Base-by-base conservation (phyloP, 1,140 invertebrate species). In the Gonioctena quinquepunctata region DNA sequence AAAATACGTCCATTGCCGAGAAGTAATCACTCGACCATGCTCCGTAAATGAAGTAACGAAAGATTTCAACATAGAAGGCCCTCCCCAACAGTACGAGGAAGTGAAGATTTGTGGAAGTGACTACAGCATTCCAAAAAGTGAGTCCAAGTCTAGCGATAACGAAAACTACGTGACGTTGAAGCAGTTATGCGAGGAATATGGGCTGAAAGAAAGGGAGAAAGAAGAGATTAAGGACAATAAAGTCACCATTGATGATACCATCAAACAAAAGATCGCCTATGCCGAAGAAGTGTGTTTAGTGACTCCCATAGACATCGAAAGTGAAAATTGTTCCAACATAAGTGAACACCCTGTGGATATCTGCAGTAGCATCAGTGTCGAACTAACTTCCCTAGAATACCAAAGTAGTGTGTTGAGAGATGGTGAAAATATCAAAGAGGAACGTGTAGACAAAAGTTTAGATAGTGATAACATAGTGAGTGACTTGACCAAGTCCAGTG, bases 251-350 rank as follows among this genome's bases (percentile, higher is more conserved):
- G 71, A 70, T 7, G 27, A 69, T n/a, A 64, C 19, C 25, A 56
- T 77, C 21, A 68, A 68, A 22, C 73, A 77, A n/a, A 80, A 79
- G 60, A 77, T 82, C 19, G 87, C 89, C 1, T 90, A 91, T 56
- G 88, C 88, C 3, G 89, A 91, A 76, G 90, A 91, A 77, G 89
- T 91, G 62, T 87, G 87, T 73, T 82, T 86, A 33, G 84, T 81
- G 74, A 85, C 81, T 60, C 85, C 83, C 74, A 81, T 86, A 16
- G 67, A 87, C 84, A 82, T 80, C 3, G 81, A 81, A 74, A 77
- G 73, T 68, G 81, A 82, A 72, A 81, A 77, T 65, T 82, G 81
- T 73, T 81, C 80, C 11, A 78, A 80, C 62, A 79, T 82, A 16
- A 73, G 62, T 26, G 79, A 79, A 64, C 72, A 73, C n/a, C 78